Base-by-base conservation (phyloP, 2,888 invertebrate genomes). In the Cistogaster globosa region DNA sequence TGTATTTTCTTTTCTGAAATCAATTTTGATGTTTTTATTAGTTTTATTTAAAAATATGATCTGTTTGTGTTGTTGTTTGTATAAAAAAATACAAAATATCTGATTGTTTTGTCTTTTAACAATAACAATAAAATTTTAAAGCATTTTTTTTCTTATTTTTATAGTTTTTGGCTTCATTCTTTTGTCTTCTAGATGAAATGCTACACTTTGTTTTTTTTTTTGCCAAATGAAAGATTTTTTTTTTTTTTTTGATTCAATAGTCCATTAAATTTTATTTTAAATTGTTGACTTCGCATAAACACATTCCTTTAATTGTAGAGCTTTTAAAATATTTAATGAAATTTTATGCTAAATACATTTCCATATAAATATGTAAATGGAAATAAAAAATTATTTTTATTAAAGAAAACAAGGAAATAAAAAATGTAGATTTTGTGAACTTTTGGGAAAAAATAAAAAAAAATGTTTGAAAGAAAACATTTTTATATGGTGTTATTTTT, bases 111-210 rank as follows among this genome's bases (percentile, higher is more conserved):
- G 20, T 63, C 20, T 71, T 16, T 79, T 48, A 79, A 57, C 38
- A 36, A 63, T 71, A 79, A 71, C 63, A 63, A 79, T 78, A 57
- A 62, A 71, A 71, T 65, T 76, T 76, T 77, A 55, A 62, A 26
- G 26, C 53, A 8, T 60, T 45, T 48, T 48, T 36, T 36, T 18
- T 53, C 1, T 20, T 53, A 20, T 9, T 20, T 53, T 53, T 53
- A 18, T 53, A 18, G 18, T 42, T 32, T 20, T 6, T 32, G 32
- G 26, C 22, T 48, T 72, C 38, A 62, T 62, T 36, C n/a, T 22
- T 62, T 62, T 62, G 60, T 72, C 51, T 18, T 22, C 22, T 51
- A 38, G 18, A 48, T 22, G 36, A 38, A 18, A 62, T 62, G 36
- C 14, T 32, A 16, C 20, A 60, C 45, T 0, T 18, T 36, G 6